Evolutionary conservation across 2,888 invertebrate genomes (phyloP), one percentile per base, ranked within the genome.

Genomic region (Ypsolopha scabrella): DNA sequence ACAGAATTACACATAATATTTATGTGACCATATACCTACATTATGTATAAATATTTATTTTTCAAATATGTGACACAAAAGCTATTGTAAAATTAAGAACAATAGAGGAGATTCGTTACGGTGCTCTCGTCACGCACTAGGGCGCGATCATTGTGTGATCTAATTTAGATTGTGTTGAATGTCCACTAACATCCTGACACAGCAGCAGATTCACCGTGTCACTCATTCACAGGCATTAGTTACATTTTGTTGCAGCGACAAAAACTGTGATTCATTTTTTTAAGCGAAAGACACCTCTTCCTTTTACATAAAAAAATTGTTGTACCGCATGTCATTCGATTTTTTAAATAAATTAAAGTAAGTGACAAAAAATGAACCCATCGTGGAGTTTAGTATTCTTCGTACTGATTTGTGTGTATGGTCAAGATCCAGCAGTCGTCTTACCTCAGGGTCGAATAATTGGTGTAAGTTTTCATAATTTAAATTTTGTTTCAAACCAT

Each of bases 361-460:
- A 24, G 24, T 24, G 24, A 24, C 24, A 4, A 11, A 39, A 39
- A 9, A 39, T 39, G 39, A 9, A 11, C 11, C 11, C 39, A 39
- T 39, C 39, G 39, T 39, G 39, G 39, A 39, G 11, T 11, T 10
- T 39, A 6, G 39, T 43, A 43, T 8, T 59, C 48, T 60, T 56
- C 53, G 58, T 51, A 52, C 54, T 54, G 52, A 59, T 51, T 44
- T 54, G 44, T 41, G 61, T 64, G 38, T 55, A 61, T 50, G 68
- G 76, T 36, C 88, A 88, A 65, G 88, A 88, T 58, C 88, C 89
- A 39, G 74, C 80, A 6, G 86, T 88, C 8, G 81, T 79, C 60
- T 68, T 90, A 54, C 80, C 85, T 38, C 90, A 90, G 74, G 90
- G 90, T 55, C 72, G 88, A 48, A 70, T 90, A 46, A 80, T 88